Evolutionary conservation across 1,140 invertebrate genomes (phyloP).

Genomic region (Lasioglossum albipes): DNA sequence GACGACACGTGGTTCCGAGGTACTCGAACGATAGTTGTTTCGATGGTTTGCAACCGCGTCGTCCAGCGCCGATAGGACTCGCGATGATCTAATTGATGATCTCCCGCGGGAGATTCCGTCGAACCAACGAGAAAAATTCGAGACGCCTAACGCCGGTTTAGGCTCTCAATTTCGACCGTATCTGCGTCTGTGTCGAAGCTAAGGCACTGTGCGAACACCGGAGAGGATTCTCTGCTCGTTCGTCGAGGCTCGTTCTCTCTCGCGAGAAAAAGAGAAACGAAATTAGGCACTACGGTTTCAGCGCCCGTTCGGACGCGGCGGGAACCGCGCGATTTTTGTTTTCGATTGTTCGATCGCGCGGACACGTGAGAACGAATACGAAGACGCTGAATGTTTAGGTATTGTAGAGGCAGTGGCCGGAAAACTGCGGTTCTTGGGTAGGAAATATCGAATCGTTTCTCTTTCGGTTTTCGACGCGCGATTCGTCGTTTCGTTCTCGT

Average conservation of each 20-base stretch:
- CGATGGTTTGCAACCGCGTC: background rate
- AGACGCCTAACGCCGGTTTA: constrained; percentile 52
- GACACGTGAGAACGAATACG: too few relatives aligned
- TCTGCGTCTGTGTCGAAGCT: constrained; percentile 3
- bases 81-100: background rate
- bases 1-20: too few relatives aligned
- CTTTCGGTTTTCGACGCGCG: background rate
- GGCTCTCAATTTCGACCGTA: constrained; percentile 55
- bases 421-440: too few relatives aligned
- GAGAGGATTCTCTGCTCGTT: constrained; percentile 23
- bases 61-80: background rate
- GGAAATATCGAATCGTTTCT: background rate
- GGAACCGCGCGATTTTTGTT: too few relatives aligned
- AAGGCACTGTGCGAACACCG: constrained; percentile 54
- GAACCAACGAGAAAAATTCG: constrained; percentile 53
- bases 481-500: constrained; percentile 25
- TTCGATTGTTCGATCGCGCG: too few relatives aligned
- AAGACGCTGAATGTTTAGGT: too few relatives aligned
- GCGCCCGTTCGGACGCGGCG: too few relatives aligned
- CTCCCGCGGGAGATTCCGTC: constrained; percentile 12
- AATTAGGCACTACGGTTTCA: constrained; percentile 42
- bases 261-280: constrained; percentile 2
- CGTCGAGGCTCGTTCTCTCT: constrained; percentile 8
- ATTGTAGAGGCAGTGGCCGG: too few relatives aligned
- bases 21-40: background rate